Percentiles rank a stretch among this genome's conserved stretches.
Evolutionary conservation across 2,113 vertebrate genomes (phyloP).

Genomic region (Dolichallabes microphthalmus): DNA sequence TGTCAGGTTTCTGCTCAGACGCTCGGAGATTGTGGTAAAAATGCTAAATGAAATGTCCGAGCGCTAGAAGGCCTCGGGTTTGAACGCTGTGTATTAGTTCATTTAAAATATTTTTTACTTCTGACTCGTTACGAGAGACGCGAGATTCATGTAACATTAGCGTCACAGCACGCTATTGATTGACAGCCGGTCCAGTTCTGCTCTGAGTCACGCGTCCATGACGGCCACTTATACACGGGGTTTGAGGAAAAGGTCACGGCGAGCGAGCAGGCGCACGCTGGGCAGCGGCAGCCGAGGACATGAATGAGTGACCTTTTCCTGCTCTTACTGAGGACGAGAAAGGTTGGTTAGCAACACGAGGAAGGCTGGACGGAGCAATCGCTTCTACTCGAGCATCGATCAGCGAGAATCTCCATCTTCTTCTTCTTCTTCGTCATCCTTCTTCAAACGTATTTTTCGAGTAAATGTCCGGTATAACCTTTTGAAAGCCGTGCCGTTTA

Average conservation of each 20-base stretch:
- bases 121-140: neutral
- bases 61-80: neutral
- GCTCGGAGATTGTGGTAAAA: neutral
- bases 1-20: neutral
- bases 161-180: neutral
- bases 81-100: neutral
- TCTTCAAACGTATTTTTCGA: neutral
- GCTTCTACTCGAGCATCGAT: neutral
- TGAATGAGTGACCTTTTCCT: constrained; percentile 54
- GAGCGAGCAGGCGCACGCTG: constrained; percentile 10
- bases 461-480: neutral
- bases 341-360: constrained; percentile 5
- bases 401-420: neutral
- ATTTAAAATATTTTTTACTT: neutral
- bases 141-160: neutral
- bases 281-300: constrained; percentile 28
- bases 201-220: neutral
- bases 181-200: neutral
- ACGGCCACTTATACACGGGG: neutral
- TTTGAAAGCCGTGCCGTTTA: neutral
- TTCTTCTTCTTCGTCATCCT: neutral
- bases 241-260: constrained; percentile 50
- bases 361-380: neutral
- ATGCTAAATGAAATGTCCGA: neutral
- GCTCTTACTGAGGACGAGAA: constrained; percentile 2